A percentile compares a stretch with the other conserved stretches of the same genome.
These are phyloP conservation scores for Ferdinandea cuprea DNA, from an alignment of 2,888 invertebrate genomes.

Conservation along the genomic window DNA sequence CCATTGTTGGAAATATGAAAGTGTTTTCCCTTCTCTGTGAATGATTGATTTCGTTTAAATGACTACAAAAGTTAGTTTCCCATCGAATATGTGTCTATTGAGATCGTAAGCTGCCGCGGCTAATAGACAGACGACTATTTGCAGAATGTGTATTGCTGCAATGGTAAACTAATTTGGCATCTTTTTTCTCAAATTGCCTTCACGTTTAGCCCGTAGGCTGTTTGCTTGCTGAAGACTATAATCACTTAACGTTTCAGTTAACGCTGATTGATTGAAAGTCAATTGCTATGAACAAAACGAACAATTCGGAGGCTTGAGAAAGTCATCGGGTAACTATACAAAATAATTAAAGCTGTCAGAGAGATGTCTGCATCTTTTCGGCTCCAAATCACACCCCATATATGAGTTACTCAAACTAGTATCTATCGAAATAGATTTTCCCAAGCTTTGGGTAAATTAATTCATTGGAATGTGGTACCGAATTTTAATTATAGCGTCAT, in stretches of 20 bases:
- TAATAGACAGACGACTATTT: neutral
- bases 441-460: constrained; percentile 15
- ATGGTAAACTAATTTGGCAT: constrained; percentile 33
- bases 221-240: too few relatives aligned
- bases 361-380: neutral
- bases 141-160: constrained; percentile 8
- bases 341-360: too few relatives aligned
- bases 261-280: constrained; percentile 13
- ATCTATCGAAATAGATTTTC: neutral
- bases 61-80: neutral
- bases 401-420: neutral
- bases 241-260: neutral
- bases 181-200: constrained; percentile 16
- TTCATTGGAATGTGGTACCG: constrained; percentile 18
- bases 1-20: constrained; percentile 23
- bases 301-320: neutral
- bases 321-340: too few relatives aligned
- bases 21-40: constrained; percentile 16
- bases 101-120: neutral
- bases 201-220: constrained; percentile 7
- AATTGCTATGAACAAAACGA: constrained; percentile 4
- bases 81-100: neutral
- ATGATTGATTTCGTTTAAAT: constrained; percentile 56
- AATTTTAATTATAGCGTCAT: constrained; percentile 36
- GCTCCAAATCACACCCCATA: neutral